A percentile compares a stretch with the other conserved stretches of the same genome.
phyloP scores from a whole-genome alignment of 2,888 invertebrate genomes.

The Gibbula magus region DNA sequence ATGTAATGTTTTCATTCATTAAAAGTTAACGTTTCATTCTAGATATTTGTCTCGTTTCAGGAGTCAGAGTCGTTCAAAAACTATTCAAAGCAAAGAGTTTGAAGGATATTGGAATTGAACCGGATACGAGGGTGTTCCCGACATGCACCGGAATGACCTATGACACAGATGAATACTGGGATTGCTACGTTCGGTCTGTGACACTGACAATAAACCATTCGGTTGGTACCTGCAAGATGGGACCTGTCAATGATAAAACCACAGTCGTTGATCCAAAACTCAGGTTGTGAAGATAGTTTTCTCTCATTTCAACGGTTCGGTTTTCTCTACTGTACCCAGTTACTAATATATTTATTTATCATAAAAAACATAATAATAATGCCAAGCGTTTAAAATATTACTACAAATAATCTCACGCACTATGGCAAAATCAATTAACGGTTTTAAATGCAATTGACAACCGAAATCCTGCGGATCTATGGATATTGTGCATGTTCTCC shows the following conservation, averaged over 20 bases:
- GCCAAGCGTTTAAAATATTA: too few species aligned
- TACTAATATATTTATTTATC: too few species aligned
- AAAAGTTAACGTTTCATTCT: neutral
- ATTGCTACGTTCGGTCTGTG: neutral
- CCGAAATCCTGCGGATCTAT: too few species aligned
- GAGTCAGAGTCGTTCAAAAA: neutral
- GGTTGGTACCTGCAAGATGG: constrained; percentile 12
- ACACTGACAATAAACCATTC: constrained; percentile 1
- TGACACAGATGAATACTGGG: constrained; percentile 21
- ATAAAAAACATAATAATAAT: too few species aligned
- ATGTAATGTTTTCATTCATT: neutral
- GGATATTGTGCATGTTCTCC: too few species aligned
- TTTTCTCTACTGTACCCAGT: too few species aligned
- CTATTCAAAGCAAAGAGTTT: neutral
- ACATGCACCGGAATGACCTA: neutral
- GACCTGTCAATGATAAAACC: neutral
- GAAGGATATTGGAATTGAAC: constrained; percentile 8
- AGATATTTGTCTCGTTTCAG: neutral
- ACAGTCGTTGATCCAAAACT: constrained; percentile 12
- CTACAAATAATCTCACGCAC: too few species aligned
- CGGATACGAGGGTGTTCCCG: neutral
- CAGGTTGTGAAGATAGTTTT: too few species aligned
- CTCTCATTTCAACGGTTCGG: too few species aligned
- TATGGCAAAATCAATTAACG: too few species aligned
- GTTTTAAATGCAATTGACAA: too few species aligned